Evolutionary conservation across 2,797 vertebrate genomes (phyloP), one percentile per base, ranked within the genome.

Genomic region (Pseudotriccus pelzelni): DNA sequence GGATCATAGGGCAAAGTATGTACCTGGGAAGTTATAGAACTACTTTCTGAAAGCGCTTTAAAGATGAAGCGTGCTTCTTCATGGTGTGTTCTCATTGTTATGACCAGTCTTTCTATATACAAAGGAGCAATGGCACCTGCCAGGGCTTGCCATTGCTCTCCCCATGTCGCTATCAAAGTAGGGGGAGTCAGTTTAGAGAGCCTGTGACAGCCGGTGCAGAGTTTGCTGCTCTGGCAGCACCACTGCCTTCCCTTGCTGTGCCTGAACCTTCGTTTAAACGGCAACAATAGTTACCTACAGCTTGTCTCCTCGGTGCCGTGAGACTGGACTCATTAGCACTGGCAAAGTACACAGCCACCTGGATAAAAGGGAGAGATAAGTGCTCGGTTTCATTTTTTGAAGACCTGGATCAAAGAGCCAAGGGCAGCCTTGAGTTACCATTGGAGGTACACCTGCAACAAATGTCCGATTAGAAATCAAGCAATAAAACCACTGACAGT

Each of bases 401-500:
- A 96, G 63, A 79, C 34, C 10, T 3, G 1, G 85, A 96, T 93
- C 94, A 95, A 95, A 89, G 91, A 70, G 55, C 49, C 14, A 7
- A 79, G 77, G 84, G 83, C 67, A 82, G 73, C 64, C 83, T 90
- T 88, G 77, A 67, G 94, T 95, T 94, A 81, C 63, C 70, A 37
- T 49, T 36, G 36, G 49, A 78, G 14, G 32, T 82, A 68, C 91
- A 93, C 94, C 94, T 92, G 92, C 86, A 90, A 84, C 85, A 70
- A 77, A 56, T 3, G 63, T 39, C 87, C 6, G 1, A 91, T 74
- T 39, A 64, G 82, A 91, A 92, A 81, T 75, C 50, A 32, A 87
- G 76, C 91, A 82, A 41, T 85, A 94, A 94, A 93, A 86, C 70
- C 70, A 63, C 72, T 53, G 73, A 68, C 58, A 78, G 76, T 68